Percentiles rank a stretch among this genome's conserved stretches.
Evolutionary conservation across 2,113 vertebrate genomes (phyloP).

Genomic region (Microcebus murinus): DNA sequence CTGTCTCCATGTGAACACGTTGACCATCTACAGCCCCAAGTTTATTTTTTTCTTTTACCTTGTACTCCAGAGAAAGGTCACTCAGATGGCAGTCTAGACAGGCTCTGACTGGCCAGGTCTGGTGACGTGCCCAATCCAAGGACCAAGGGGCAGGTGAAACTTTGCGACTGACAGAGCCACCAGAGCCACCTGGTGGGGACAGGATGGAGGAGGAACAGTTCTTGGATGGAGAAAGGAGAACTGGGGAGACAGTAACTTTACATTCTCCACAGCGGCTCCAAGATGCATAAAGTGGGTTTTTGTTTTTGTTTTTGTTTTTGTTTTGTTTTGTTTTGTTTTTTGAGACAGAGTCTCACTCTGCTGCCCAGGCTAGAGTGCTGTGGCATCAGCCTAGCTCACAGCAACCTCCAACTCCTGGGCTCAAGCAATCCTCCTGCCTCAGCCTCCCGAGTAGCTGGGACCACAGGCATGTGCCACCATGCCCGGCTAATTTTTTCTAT

Average conservation of each 20-base stretch:
- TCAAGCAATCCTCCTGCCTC: too few relatives aligned
- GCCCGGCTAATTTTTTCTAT: too few relatives aligned
- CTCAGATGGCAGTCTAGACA: background rate
- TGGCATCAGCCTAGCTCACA: too few relatives aligned
- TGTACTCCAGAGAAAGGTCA: background rate
- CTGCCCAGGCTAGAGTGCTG: too few relatives aligned
- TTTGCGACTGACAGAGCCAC: background rate
- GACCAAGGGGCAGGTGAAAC: background rate
- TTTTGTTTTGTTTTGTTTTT: too few relatives aligned
- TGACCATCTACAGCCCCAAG: background rate
- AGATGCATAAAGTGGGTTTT: background rate
- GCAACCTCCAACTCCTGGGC: too few relatives aligned
- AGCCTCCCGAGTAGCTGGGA: too few relatives aligned
- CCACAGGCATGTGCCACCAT: too few relatives aligned
- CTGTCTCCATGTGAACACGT: background rate
- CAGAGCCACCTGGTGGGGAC: background rate
- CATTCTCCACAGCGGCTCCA: background rate
- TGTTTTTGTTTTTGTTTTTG: too few relatives aligned
- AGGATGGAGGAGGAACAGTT: background rate
- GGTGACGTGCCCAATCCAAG: background rate
- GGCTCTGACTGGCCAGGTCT: background rate
- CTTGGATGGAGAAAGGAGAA: background rate
- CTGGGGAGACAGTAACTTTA: fast-evolving
- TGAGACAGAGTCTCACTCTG: too few relatives aligned
- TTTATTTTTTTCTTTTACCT: background rate